Evolutionary conservation across 2,888 invertebrate species (phyloP), one percentile per base, ranked within the genome.

Genomic region (Tortricodes alternella): DNA sequence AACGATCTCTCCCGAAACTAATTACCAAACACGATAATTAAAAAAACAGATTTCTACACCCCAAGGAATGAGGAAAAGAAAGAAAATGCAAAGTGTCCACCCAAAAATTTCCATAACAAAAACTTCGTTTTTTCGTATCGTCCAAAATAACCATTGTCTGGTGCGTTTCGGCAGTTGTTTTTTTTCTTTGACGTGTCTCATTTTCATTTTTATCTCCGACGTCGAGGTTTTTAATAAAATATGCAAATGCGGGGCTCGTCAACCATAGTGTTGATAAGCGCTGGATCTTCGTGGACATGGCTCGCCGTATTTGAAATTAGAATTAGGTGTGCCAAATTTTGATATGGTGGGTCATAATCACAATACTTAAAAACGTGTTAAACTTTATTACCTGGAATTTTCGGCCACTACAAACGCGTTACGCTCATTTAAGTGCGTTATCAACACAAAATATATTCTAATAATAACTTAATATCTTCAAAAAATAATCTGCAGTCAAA

Each of bases 11-110:
- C 85, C 85, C 82, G 77, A 85, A 90, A 89, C 89, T 89, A 90
- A 90, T 90, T 89, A 88, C 86, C 84, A 89, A 90, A 89, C 88
- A 89, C 85, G 88, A 85, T 89, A 89, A 89, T 90, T 89, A 89
- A 89, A 84, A 89, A 88, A 89, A 87, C 89, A 89, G 89, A 89
- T 86, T 87, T 75, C 82, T 79, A 67, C 77, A 71, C 71, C 69
- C 67, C 67, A 70, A 76, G 79, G 75, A 76, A 82, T 76, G 75
- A 74, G 76, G 79, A 80, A 83, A 82, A 87, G 83, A 85, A 87
- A 86, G 87, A 85, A 85, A 89, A 89, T 89, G 86, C 88, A 85
- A 86, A 90, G 86, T 86, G 85, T 87, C 85, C 82, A 79, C 77
- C 84, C 85, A 70, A 80, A 55, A 83, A 89, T 89, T 88, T 89